A percentile compares a stretch with the other conserved stretches of the same genome.
Conservation (phyloP, 2,888 invertebrate genomes). For the Nesidiocoris tenuis region DNA sequence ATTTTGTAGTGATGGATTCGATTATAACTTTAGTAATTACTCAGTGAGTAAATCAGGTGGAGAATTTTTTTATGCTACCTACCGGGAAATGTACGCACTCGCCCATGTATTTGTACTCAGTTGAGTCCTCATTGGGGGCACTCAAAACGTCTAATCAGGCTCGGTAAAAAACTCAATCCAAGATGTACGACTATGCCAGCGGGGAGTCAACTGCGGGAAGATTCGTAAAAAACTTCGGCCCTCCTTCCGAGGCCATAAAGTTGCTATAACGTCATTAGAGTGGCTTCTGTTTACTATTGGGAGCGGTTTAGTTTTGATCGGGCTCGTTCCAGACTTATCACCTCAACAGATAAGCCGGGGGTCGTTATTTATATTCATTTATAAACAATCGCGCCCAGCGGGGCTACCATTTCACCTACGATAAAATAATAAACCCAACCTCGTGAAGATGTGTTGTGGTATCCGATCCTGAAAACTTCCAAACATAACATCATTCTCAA, state of each 20-base stretch:
- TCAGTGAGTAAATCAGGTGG: too few relatives aligned
- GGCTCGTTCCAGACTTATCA: conserved; percentile 28
- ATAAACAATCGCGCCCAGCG: conserved; percentile 26
- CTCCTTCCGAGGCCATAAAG: not conserved
- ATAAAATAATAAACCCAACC: conserved; percentile 36
- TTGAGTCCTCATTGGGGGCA: too few relatives aligned
- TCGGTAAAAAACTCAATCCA: too few relatives aligned
- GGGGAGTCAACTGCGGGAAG: not conserved
- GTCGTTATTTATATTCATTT: conserved; percentile 43
- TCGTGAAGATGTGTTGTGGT: not conserved
- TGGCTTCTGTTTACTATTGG: not conserved
- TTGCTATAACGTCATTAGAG: not conserved
- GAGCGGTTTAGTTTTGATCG: conserved; percentile 17
- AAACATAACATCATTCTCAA: conserved; percentile 44
- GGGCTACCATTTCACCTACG: conserved; percentile 4
- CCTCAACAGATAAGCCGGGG: not conserved
- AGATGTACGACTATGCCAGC: too few relatives aligned
- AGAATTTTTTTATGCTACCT: too few relatives aligned
- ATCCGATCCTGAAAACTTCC: conserved; percentile 35
- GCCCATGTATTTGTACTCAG: too few relatives aligned
- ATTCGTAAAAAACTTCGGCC: not conserved
- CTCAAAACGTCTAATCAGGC: too few relatives aligned
- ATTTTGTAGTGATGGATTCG: too few relatives aligned
- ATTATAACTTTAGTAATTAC: too few relatives aligned
- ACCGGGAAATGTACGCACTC: too few relatives aligned